Evolutionary conservation across 2,888 invertebrate genomes (phyloP).

Genomic region (Steinernema scapterisci): DNA sequence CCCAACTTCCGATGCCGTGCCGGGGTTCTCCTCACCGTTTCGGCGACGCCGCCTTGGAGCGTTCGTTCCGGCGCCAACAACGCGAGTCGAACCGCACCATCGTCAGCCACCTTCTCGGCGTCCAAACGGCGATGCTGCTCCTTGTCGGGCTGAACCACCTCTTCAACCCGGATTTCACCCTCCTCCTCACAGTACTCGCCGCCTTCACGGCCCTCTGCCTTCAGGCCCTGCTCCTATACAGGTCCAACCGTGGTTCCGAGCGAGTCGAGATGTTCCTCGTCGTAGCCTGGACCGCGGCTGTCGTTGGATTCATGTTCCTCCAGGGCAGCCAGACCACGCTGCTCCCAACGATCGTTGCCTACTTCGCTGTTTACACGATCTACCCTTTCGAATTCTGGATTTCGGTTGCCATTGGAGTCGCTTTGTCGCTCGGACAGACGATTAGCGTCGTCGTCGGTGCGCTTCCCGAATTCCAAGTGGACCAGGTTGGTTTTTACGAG

Average conservation of each 20-base stretch:
- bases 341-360: conserved; percentile 53
- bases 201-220: conserved; percentile 40
- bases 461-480: conserved; percentile 13
- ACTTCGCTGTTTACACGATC: conserved; percentile 53
- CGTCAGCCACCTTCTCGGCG: conserved; percentile 41
- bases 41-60: conserved; percentile 47
- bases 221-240: conserved; percentile 31
- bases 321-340: conserved; percentile 51
- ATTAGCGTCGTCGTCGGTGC: conserved; percentile 21
- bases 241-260: conserved; percentile 16
- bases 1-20: conserved; percentile 1
- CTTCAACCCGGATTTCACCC: conserved; percentile 39
- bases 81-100: conserved; percentile 36
- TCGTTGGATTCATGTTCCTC: conserved; percentile 39
- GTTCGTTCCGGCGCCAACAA: conserved; percentile 42
- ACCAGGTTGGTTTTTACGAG: conserved; percentile 11
- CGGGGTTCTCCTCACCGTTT: conserved; percentile 34
- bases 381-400: conserved; percentile 47
- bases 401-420: conserved; percentile 33
- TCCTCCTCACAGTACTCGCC: conserved; percentile 41
- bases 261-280: conserved; percentile 19
- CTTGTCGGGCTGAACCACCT: conserved; percentile 45
- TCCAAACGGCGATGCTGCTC: conserved; percentile 40
- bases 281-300: conserved; percentile 40
- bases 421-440: conserved; percentile 40